Evolutionary conservation across 2,113 vertebrate genomes (phyloP).

Genomic region (Aleadryas rufinucha): DNA sequence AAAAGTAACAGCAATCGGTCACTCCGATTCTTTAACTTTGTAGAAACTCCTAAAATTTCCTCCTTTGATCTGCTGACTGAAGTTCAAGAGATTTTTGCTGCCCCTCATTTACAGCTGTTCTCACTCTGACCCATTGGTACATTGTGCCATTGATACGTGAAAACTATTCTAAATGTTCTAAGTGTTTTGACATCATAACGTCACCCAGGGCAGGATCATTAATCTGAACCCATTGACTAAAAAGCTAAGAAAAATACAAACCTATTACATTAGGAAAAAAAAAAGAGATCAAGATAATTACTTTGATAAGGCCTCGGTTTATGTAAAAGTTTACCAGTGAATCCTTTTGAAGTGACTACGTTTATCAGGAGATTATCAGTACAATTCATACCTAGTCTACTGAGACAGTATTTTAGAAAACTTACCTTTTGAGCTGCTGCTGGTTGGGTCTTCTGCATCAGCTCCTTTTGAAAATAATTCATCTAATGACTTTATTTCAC

Average conservation of each 20-base stretch:
- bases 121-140: background rate
- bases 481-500: conserved; percentile 72
- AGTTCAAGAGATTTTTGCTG: background rate
- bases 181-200: background rate
- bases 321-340: background rate
- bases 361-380: background rate
- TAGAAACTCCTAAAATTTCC: background rate
- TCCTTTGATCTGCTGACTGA: background rate
- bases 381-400: background rate
- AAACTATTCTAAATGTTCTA: background rate
- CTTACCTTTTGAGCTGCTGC: conserved; percentile 73
- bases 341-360: background rate
- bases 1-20: background rate
- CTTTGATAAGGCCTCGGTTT: background rate
- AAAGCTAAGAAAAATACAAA: background rate
- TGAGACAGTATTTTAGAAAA: background rate
- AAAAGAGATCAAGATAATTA: background rate
- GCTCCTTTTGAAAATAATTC: conserved; percentile 67
- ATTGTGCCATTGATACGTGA: background rate
- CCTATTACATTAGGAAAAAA: background rate
- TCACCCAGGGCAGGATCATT: background rate
- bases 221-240: background rate
- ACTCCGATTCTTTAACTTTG: background rate
- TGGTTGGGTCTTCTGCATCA: conserved; percentile 19
- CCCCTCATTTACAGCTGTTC: background rate